phyloP scores from a whole-genome alignment of 1,140 invertebrate genomes.

The Neelides sp. region DNA sequence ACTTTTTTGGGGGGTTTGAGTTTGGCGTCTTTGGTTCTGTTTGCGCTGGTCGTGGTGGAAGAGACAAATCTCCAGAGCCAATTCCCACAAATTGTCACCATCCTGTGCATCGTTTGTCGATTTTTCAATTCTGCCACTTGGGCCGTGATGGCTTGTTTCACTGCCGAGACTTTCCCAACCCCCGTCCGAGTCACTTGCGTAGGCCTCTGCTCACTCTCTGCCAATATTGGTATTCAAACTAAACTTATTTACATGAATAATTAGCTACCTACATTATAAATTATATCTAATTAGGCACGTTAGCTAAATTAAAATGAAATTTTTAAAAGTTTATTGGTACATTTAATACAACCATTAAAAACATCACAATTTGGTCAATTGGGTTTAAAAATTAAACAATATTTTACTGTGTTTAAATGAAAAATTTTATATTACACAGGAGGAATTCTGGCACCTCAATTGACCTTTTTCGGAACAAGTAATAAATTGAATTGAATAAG shows the following conservation, averaged over 20 bases:
- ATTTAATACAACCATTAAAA: too few relatives aligned
- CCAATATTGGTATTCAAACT: slow-evolving; percentile 23
- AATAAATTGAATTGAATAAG: slow-evolving; percentile 2
- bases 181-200: slow-evolving; percentile 13
- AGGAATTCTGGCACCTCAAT: slow-evolving; percentile 19
- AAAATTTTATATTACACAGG: background rate
- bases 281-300: too few relatives aligned
- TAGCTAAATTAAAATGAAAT: too few relatives aligned
- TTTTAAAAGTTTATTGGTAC: too few relatives aligned
- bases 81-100: slow-evolving; percentile 2
- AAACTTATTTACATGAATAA: too few relatives aligned
- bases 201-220: slow-evolving; percentile 19
- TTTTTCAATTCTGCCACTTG: slow-evolving; percentile 11
- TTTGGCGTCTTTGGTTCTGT: background rate
- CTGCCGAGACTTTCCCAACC: slow-evolving; percentile 25
- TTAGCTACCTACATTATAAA: too few relatives aligned
- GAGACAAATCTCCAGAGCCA: background rate
- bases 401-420: background rate
- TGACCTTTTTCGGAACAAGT: slow-evolving; percentile 19
- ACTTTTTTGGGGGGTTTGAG: slow-evolving; percentile 12
- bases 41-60: background rate
- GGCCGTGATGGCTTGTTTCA: slow-evolving; percentile 20
- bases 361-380: too few relatives aligned
- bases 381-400: background rate
- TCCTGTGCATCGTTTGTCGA: slow-evolving; percentile 4